Evolutionary conservation across 1,140 invertebrate genomes (phyloP), one percentile per base, ranked within the genome.

Genomic region (Orchesella cincta): DNA sequence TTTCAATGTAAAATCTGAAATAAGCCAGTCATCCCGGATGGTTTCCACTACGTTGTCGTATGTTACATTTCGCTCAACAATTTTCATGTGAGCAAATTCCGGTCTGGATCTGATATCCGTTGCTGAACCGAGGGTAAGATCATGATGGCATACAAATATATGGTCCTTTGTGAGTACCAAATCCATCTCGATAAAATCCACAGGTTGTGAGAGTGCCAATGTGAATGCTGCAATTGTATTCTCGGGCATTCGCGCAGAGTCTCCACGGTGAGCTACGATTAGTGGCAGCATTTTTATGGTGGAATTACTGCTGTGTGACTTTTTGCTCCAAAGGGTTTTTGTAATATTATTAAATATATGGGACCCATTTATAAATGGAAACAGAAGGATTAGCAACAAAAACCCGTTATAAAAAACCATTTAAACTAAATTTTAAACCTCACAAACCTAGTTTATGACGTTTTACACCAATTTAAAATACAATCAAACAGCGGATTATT

Each of bases 171-270:
- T 83, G 8, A 84, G 36, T 1, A 78, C 77, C 14, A 83, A 64
- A 74, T 84, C 83, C 26, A 81, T 81, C 64, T 84, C 83, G 1
- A 84, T 77, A 64, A 76, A 80, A 74, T 84, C 82, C 14, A 82
- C 82, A 20, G 78, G 76, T 75, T 79, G 31, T 8, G 79, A 72
- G 3, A 78, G 73, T 0, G 83, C 81, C n/a, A 79, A 28, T 67
- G 80, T 76, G 72, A 83, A 84, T 1, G 83, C 75, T 3, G 74
- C 73, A 5, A 83, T 14, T 5, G 83, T 83, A 51, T 83, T 80
- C 34, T 83, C 83, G 0, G 83, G 83, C 23, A 83, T 34, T 16
- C 80, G 28, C 26, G 83, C 80, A 52, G 78, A 81, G 16, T 79
- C 78, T 34, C 83, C 83, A 34, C 81, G 77, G 74, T 84, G 83